Evolutionary conservation across 2,888 invertebrate species (phyloP).

Genomic region (Xanthorhoe spadicearia): DNA sequence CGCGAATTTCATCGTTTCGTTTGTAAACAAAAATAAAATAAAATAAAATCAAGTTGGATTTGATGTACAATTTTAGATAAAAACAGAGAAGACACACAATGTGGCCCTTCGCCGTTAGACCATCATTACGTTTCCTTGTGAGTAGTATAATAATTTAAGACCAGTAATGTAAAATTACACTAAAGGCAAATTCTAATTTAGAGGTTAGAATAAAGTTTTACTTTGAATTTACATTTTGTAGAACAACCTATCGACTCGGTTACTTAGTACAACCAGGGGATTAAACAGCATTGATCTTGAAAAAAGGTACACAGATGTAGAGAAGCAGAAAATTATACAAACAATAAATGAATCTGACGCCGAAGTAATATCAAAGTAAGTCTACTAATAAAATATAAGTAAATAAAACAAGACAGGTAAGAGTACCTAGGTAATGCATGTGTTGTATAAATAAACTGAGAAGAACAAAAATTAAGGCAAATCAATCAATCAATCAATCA

Average conservation of each 20-base stretch:
- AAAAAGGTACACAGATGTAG: slow-evolving; percentile 63
- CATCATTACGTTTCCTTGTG: slow-evolving; percentile 13
- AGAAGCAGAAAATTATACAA: slow-evolving; percentile 71
- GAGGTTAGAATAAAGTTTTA: slow-evolving; percentile 20
- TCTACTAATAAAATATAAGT: slow-evolving; percentile 6
- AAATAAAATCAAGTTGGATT: background rate
- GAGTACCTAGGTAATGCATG: too few relatives aligned
- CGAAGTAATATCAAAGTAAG: slow-evolving; percentile 65
- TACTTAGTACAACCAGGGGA: slow-evolving; percentile 41
- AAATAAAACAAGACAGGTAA: too few relatives aligned
- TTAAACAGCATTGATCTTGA: slow-evolving; percentile 57
- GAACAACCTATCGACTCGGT: slow-evolving; percentile 38
- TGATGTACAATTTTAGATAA: background rate
- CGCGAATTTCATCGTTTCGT: background rate
- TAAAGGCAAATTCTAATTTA: slow-evolving; percentile 1
- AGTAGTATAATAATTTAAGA: background rate
- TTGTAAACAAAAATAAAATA: background rate
- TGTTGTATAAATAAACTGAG: too few relatives aligned
- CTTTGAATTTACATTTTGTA: slow-evolving; percentile 47
- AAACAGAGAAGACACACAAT: slow-evolving; percentile 7
- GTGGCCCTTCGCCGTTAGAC: slow-evolving; percentile 13
- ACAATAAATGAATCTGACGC: slow-evolving; percentile 66
- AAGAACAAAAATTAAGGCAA: too few relatives aligned
- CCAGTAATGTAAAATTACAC: too few relatives aligned
- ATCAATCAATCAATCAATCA: too few relatives aligned